These are phyloP conservation scores for Orthonyx spaldingii DNA, from an alignment of 2,113 vertebrate genomes.

Conservation along the genomic window DNA sequence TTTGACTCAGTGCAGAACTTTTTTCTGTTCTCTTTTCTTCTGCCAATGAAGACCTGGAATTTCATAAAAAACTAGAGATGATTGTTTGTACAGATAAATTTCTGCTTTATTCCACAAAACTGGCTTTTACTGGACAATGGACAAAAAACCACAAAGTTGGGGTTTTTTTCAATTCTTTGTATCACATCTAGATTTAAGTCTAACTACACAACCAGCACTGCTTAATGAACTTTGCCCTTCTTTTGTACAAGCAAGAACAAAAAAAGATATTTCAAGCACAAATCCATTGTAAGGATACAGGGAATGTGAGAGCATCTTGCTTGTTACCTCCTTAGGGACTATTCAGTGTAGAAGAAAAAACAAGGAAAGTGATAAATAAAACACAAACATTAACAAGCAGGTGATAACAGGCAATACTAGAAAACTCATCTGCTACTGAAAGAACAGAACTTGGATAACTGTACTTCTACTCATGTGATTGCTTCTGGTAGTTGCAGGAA, in stretches of 20 bases:
- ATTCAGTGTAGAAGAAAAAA: neutral
- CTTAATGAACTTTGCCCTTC: neutral
- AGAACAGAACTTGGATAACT: neutral
- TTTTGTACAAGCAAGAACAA: neutral
- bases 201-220: neutral
- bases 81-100: neutral
- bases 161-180: neutral
- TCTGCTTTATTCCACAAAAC: neutral
- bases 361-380: neutral
- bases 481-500: neutral
- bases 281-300: neutral
- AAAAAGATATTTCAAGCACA: neutral
- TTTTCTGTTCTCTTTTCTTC: slow-evolving; percentile 79
- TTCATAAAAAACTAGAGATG: neutral
- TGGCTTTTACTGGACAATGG: neutral
- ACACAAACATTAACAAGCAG: neutral
- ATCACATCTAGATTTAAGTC: neutral
- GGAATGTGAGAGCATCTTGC: neutral
- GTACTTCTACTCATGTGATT: neutral
- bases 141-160: neutral
- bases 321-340: neutral
- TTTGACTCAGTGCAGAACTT: slow-evolving; percentile 56
- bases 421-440: neutral
- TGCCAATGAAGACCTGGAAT: slow-evolving; percentile 76
- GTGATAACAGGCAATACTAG: neutral